Conservation (phyloP, 2,113 vertebrate species). For the Noctilio leporinus region DNA sequence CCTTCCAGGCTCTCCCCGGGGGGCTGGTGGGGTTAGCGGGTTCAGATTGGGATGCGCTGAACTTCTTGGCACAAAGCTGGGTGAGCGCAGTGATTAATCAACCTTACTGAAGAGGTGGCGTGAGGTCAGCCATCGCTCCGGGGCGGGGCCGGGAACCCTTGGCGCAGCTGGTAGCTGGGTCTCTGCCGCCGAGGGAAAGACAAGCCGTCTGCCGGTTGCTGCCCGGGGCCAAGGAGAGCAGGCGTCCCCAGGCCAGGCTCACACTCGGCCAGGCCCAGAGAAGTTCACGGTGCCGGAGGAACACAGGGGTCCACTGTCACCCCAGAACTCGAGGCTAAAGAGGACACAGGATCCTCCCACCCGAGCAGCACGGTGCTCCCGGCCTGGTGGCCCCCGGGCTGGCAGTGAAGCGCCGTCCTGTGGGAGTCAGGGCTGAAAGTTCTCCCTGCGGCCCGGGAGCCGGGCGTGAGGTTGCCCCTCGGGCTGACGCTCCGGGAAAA, state of each 20-base stretch:
- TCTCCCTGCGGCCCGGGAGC: neutral
- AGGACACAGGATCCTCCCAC: neutral
- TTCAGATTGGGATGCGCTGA: conserved; percentile 50
- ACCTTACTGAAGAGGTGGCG: conserved; percentile 28
- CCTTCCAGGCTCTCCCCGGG: neutral
- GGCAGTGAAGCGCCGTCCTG: rapidly evolving
- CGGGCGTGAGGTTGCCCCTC: rapidly evolving
- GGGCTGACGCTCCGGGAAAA: neutral
- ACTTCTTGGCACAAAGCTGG: conserved; percentile 29
- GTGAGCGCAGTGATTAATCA: conserved; percentile 9
- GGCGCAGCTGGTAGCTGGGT: neutral
- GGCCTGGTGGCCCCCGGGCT: rapidly evolving
- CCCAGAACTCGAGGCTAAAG: no score
- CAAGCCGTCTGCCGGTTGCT: rapidly evolving
- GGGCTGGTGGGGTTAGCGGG: conserved; percentile 17
- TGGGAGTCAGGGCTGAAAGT: rapidly evolving
- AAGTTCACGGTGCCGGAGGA: rapidly evolving
- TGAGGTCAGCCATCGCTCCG: conserved; percentile 11
- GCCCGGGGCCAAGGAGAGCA: rapidly evolving
- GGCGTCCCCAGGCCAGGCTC: neutral
- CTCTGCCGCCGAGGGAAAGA: neutral
- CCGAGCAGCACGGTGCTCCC: no score
- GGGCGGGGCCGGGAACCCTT: neutral
- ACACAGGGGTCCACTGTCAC: rapidly evolving
- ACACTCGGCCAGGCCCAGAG: neutral